These are phyloP conservation scores for Melanerpes formicivorus DNA, from an alignment of 2,113 vertebrate genomes.

Conservation along the genomic window DNA sequence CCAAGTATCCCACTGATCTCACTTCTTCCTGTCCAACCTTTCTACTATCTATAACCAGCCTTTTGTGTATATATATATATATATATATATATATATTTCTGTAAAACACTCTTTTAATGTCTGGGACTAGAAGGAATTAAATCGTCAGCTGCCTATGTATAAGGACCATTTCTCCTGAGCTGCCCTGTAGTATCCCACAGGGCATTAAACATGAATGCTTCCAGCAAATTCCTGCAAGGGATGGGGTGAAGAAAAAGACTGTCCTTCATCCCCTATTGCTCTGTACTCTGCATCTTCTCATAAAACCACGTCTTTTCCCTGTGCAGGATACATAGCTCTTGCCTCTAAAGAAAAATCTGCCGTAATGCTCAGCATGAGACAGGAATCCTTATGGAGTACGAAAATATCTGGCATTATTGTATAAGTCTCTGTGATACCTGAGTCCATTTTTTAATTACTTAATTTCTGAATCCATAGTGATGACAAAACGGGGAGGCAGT, in stretches of 20 bases:
- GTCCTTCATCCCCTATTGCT: not conserved
- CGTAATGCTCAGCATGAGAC: not conserved
- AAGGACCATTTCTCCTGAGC: not conserved
- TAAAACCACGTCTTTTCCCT: not conserved
- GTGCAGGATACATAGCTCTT: not conserved
- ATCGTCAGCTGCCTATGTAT: not conserved
- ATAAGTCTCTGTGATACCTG: not conserved
- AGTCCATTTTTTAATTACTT: not conserved
- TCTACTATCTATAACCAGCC: not conserved
- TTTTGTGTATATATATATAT: not conserved
- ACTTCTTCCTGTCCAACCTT: not conserved
- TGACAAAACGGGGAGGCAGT: not conserved
- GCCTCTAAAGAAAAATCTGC: not conserved
- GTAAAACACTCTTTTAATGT: not conserved
- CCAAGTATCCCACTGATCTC: conserved; percentile 3
- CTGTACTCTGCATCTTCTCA: not conserved
- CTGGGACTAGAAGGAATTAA: not conserved
- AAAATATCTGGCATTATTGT: not conserved
- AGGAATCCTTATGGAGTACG: not conserved
- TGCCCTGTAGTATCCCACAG: not conserved
- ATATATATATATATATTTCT: not conserved
- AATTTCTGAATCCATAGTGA: not conserved
- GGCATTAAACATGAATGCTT: not conserved
- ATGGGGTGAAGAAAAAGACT: not conserved
- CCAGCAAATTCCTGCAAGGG: not conserved